Conservation (phyloP, 2,888 invertebrate species). For the Patella pellucida region DNA sequence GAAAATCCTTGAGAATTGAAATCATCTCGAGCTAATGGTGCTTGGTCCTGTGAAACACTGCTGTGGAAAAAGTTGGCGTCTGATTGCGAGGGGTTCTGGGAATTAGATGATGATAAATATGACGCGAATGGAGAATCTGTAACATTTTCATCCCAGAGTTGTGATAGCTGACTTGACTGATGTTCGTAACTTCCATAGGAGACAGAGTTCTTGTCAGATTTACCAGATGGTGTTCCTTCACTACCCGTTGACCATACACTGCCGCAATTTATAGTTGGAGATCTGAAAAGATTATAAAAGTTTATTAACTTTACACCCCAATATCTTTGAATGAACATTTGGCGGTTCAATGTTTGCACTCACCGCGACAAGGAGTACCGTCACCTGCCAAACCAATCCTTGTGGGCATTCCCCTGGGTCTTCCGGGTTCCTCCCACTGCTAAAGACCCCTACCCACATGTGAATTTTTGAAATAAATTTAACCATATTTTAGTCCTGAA, state of each 20-base stretch:
- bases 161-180: constrained; percentile 17
- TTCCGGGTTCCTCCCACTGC: too few species aligned
- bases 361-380: too few species aligned
- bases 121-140: constrained; percentile 21
- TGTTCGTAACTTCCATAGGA: constrained; percentile 39
- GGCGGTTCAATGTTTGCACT: too few species aligned
- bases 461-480: too few species aligned
- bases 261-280: constrained; percentile 36
- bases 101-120: constrained; percentile 7
- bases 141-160: constrained; percentile 34
- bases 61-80: neutral
- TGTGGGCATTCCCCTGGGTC: too few species aligned
- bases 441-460: too few species aligned
- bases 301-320: neutral
- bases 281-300: constrained; percentile 34
- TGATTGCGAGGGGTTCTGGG: neutral
- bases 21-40: neutral
- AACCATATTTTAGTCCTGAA: too few species aligned
- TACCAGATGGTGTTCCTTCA: constrained; percentile 36
- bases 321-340: too few species aligned
- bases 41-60: neutral
- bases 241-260: constrained; percentile 52
- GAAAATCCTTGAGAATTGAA: neutral
- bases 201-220: constrained; percentile 31
- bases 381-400: too few species aligned